phyloP scores from a whole-genome alignment of 2,113 vertebrate species.

The Speoplatyrhinus poulsoni region DNA sequence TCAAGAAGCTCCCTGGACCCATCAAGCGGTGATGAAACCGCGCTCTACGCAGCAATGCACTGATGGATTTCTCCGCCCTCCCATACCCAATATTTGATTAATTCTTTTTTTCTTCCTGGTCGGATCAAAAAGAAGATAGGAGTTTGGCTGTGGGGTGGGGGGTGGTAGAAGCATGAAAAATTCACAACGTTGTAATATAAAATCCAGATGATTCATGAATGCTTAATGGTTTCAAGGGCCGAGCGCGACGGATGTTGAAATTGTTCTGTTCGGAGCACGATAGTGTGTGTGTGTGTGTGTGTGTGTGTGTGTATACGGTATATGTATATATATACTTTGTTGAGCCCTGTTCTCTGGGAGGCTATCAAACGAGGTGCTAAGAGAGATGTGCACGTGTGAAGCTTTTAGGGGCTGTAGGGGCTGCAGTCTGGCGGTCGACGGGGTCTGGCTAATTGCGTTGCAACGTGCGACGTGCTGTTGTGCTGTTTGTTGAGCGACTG shows the following conservation, averaged over 20 bases:
- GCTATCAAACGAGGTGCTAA: conserved; percentile 47
- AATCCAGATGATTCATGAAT: conserved; percentile 81
- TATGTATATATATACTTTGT: neutral
- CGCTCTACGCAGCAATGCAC: conserved; percentile 37
- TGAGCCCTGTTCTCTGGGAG: conserved; percentile 27
- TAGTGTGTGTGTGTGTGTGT: neutral
- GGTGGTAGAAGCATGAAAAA: conserved; percentile 68
- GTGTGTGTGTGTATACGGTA: neutral
- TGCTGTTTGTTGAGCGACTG: conserved; percentile 47
- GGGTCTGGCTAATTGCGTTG: conserved; percentile 65
- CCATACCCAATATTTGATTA: conserved; percentile 57
- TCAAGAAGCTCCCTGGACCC: conserved; percentile 20
- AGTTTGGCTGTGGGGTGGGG: conserved; percentile 5
- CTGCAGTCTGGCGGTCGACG: conserved; percentile 52
- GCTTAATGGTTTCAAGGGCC: conserved; percentile 71
- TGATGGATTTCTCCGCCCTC: conserved; percentile 26
- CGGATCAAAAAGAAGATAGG: conserved; percentile 46
- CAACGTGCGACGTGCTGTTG: conserved; percentile 42
- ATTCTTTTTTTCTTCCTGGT: conserved; percentile 44
- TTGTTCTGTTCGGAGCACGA: conserved; percentile 52
- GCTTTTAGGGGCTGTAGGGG: conserved; percentile 48
- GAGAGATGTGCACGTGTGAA: conserved; percentile 68
- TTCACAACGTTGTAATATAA: conserved; percentile 77
- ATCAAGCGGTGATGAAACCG: conserved; percentile 42
- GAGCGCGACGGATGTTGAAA: conserved; percentile 56